Percentiles rank a stretch among this genome's conserved stretches.
These are phyloP conservation scores for Hyaena hyaena DNA, from an alignment of 2,113 vertebrate species.

Conservation along the genomic window DNA sequence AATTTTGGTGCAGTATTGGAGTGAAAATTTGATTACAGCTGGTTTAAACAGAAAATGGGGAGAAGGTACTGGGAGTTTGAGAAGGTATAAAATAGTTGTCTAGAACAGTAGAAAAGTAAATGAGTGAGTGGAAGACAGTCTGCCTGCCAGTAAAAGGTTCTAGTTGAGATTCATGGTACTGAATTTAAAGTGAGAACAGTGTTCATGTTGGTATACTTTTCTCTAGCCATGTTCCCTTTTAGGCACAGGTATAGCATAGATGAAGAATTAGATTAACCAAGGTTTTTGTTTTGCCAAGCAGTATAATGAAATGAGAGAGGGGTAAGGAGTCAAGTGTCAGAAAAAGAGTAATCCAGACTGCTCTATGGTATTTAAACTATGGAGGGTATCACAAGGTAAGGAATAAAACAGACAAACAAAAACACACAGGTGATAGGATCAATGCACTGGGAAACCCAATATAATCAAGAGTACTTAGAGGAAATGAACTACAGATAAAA, in stretches of 20 bases:
- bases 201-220: not conserved
- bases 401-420: not conserved
- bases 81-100: not conserved
- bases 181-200: conserved; percentile 48
- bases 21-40: not conserved
- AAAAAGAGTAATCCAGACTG: not conserved
- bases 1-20: not conserved
- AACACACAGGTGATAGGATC: not conserved
- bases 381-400: not conserved
- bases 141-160: not conserved
- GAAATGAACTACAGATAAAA: not conserved
- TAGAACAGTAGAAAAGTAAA: conserved; percentile 21
- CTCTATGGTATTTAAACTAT: not conserved
- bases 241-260: not conserved
- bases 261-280: not conserved
- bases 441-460: not conserved
- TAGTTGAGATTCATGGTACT: conserved; percentile 9
- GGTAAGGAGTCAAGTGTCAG: not conserved
- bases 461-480: not conserved
- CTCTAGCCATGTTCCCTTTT: not conserved
- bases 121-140: not conserved
- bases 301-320: conserved; percentile 6
- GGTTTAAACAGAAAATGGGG: conserved; percentile 32
- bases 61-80: not conserved
- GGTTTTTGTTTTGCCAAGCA: conserved; percentile 13